These are phyloP conservation scores for Narcine bancroftii DNA, from an alignment of 2,113 vertebrate species.

Conservation along the genomic window DNA sequence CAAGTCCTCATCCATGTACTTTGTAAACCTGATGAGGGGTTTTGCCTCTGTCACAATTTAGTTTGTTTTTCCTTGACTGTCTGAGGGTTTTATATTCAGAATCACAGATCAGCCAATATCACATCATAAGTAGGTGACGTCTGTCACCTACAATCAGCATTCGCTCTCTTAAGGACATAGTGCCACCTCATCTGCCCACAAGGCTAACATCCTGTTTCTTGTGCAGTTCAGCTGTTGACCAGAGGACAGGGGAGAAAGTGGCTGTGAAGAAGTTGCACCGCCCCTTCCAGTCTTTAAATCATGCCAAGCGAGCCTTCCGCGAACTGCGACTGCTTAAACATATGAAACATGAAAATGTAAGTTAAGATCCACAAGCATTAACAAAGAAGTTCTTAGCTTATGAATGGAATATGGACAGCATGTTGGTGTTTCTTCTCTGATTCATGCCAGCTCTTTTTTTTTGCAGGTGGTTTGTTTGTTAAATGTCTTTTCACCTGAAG, in stretches of 20 bases:
- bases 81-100: not conserved
- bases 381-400: not conserved
- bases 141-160: not conserved
- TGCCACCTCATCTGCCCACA: not conserved
- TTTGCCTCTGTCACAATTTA: not conserved
- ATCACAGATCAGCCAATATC: constrained; percentile 29
- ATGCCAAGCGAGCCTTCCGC: constrained; percentile 62
- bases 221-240: constrained; percentile 56
- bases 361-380: constrained; percentile 15
- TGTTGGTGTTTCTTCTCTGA: not conserved
- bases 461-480: constrained; percentile 65
- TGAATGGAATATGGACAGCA: no score
- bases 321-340: constrained; percentile 64
- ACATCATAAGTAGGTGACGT: not conserved
- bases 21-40: no score
- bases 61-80: not conserved
- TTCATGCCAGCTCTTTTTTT: not conserved
- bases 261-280: constrained; percentile 70
- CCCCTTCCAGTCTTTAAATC: constrained; percentile 67
- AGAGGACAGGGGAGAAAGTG: constrained; percentile 61
- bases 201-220: not conserved
- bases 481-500: constrained; percentile 66
- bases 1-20: no score
- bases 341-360: constrained; percentile 67
- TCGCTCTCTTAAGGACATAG: no score